Percentiles rank a stretch among this genome's conserved stretches.
Evolutionary conservation across 1,140 invertebrate species (phyloP).

Genomic region (Scaptomyza graminum): DNA sequence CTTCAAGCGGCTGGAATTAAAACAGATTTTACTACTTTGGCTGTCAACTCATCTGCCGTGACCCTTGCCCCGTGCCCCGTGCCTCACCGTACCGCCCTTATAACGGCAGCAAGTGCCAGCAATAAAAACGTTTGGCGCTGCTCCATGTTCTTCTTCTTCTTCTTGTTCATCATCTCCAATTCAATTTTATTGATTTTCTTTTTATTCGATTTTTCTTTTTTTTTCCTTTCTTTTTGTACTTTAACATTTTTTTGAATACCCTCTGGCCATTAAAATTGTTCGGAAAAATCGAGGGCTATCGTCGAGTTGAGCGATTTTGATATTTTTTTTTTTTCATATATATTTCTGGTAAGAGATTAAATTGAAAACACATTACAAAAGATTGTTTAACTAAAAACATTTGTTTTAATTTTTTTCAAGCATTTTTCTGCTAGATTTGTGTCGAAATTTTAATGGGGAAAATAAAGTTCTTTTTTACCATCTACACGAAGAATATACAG

Average conservation of each 20-base stretch:
- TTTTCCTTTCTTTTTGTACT: slow-evolving; percentile 5
- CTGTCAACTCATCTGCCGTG: slow-evolving; percentile 27
- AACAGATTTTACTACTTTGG: slow-evolving; percentile 58
- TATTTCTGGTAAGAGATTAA: no score
- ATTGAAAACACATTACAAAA: no score
- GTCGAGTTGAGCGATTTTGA: background rate
- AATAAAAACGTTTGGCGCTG: slow-evolving; percentile 68
- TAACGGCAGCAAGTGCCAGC: slow-evolving; percentile 44
- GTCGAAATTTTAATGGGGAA: no score
- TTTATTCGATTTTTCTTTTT: slow-evolving; percentile 13
- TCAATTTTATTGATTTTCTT: slow-evolving; percentile 80
- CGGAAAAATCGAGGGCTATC: slow-evolving; percentile 6
- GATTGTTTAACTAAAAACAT: no score
- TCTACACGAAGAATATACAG: no score
- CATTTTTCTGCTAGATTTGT: no score
- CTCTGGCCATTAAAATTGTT: slow-evolving; percentile 7
- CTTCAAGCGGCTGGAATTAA: slow-evolving; percentile 61
- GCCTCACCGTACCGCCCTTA: background rate
- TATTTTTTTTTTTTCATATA: no score
- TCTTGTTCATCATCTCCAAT: slow-evolving; percentile 48
- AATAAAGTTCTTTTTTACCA: no score
- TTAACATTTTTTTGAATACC: slow-evolving; percentile 33
- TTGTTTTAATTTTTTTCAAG: no score
- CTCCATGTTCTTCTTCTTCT: slow-evolving; percentile 1
- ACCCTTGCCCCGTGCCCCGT: background rate